phyloP scores from a whole-genome alignment of 2,797 vertebrate genomes.

The Borostomias antarcticus region DNA sequence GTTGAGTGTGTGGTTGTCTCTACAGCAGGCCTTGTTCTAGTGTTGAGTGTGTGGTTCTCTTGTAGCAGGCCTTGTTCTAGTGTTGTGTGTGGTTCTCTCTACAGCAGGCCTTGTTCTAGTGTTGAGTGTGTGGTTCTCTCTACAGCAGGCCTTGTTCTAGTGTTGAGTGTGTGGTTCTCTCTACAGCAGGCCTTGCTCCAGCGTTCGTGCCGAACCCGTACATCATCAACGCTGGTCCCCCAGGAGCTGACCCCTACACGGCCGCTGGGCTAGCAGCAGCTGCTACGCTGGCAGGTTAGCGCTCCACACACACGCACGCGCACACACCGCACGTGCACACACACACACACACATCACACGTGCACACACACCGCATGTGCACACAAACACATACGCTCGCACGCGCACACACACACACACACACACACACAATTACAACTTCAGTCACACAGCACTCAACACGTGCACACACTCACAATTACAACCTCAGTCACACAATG shows the following conservation, averaged over 20 bases:
- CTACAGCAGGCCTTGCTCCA: constrained; percentile 90
- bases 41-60: too few species aligned
- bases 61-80: too few species aligned
- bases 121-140: constrained; percentile 40
- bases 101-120: too few species aligned
- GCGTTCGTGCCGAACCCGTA: constrained; percentile 99
- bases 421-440: too few species aligned
- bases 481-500: background rate
- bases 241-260: constrained; percentile 94
- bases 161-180: constrained; percentile 5
- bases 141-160: constrained; percentile 23
- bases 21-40: too few species aligned
- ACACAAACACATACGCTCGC: too few species aligned
- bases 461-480: too few species aligned
- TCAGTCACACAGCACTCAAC: constrained; percentile 1
- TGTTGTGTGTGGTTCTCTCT: too few species aligned
- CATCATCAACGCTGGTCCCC: constrained; percentile 95
- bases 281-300: constrained; percentile 90
- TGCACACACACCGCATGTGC: too few species aligned
- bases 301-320: background rate
- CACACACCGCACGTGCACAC: too few species aligned
- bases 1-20: too few species aligned
- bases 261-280: constrained; percentile 94
- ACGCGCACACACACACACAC: too few species aligned
- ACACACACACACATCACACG: background rate